phyloP scores from a whole-genome alignment of 2,888 invertebrate species.

The Chironomus riparius region DNA sequence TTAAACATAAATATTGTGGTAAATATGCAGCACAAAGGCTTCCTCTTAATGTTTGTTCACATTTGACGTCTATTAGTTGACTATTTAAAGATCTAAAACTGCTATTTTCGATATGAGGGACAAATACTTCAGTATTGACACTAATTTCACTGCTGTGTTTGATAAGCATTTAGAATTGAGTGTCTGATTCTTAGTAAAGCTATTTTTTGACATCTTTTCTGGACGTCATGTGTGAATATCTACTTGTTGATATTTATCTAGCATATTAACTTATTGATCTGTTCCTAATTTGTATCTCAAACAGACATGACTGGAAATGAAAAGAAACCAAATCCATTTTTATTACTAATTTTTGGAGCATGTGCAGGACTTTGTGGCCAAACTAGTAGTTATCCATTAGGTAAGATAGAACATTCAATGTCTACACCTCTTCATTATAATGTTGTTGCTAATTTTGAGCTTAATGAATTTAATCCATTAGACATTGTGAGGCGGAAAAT shows the following conservation, averaged over 20 bases:
- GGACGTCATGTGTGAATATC: neutral
- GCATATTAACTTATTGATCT: neutral
- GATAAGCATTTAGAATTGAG: too few relatives aligned
- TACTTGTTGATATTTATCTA: neutral
- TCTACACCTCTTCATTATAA: too few relatives aligned
- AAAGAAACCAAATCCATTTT: slow-evolving; percentile 48
- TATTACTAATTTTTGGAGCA: slow-evolving; percentile 76
- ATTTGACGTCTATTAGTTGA: neutral
- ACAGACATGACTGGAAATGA: slow-evolving; percentile 40
- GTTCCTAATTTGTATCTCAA: slow-evolving; percentile 10
- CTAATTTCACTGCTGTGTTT: too few relatives aligned
- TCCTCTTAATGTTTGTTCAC: neutral
- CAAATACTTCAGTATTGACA: too few relatives aligned
- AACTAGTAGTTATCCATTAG: slow-evolving; percentile 87
- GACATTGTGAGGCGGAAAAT: slow-evolving; percentile 69
- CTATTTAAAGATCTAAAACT: too few relatives aligned
- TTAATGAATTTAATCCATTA: slow-evolving; percentile 12
- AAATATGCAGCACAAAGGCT: slow-evolving; percentile 32
- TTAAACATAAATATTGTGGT: slow-evolving; percentile 75
- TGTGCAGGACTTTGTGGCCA: slow-evolving; percentile 89
- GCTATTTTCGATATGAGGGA: too few relatives aligned
- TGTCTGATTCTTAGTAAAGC: too few relatives aligned
- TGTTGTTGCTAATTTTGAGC: neutral
- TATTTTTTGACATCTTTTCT: too few relatives aligned
- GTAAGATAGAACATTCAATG: too few relatives aligned